Percentiles rank a stretch among this genome's conserved stretches.
phyloP scores from a whole-genome alignment of 2,797 vertebrate species.

The Pantherophis alleghaniensis region DNA sequence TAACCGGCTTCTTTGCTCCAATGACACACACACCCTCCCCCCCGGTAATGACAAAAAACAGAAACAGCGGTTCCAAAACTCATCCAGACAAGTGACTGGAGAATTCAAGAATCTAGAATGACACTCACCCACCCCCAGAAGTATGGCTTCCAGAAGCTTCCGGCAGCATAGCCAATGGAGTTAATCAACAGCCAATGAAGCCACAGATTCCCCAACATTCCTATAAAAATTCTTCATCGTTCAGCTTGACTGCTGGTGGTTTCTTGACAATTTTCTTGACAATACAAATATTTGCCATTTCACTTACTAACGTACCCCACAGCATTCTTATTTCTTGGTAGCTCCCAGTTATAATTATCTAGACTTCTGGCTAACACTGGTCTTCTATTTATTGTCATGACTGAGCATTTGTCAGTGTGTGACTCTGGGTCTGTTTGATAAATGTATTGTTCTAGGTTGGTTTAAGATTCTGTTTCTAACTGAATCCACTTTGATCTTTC shows the following conservation, averaged over 20 bases:
- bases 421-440: background rate
- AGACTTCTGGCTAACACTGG: background rate
- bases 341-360: background rate
- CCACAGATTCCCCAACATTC: background rate
- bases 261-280: background rate
- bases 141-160: background rate
- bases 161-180: background rate
- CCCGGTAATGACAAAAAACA: background rate
- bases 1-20: background rate
- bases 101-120: background rate
- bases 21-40: background rate
- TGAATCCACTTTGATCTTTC: background rate
- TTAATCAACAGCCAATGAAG: background rate
- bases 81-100: background rate
- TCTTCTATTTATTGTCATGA: background rate
- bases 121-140: background rate
- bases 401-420: background rate
- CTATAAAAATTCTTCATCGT: background rate
- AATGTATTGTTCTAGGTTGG: background rate
- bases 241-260: background rate
- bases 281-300: background rate
- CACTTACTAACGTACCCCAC: background rate
- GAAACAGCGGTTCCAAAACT: background rate
- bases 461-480: background rate
- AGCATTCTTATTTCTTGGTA: background rate